phyloP scores from a whole-genome alignment of 1,140 invertebrate genomes.

The Aphidius ervi region DNA sequence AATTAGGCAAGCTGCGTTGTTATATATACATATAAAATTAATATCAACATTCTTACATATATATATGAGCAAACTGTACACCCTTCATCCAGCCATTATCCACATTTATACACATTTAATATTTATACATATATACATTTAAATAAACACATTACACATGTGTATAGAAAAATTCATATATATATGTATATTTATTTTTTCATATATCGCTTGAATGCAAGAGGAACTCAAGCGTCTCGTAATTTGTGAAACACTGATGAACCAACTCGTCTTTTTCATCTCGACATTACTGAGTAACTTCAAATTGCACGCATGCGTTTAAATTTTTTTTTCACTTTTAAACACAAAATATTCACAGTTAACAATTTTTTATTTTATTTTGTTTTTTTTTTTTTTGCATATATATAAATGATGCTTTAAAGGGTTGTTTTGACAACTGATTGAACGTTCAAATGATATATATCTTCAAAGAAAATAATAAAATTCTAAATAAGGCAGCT shows the following conservation, averaged over 20 bases:
- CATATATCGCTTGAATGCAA: conserved; percentile 46
- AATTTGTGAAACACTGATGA: conserved; percentile 27
- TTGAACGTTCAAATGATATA: conserved; percentile 6
- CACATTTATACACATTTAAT: no score
- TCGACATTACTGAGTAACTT: no score
- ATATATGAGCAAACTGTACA: no score
- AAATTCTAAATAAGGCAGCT: background rate
- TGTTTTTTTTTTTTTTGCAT: no score
- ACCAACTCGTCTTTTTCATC: no score
- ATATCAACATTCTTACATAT: no score
- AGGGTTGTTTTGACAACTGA: conserved; percentile 13
- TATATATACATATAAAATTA: conserved; percentile 9
- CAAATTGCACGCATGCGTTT: no score
- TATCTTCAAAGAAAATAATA: background rate
- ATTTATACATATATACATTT: no score
- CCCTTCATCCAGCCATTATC: no score
- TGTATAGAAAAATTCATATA: conserved; percentile 24
- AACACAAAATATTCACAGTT: no score
- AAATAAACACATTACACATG: background rate
- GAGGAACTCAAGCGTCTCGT: conserved; percentile 44
- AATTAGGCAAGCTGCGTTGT: conserved; percentile 43
- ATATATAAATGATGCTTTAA: conserved; percentile 1
- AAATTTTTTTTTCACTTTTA: no score
- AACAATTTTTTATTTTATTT: no score
- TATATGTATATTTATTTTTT: conserved; percentile 20